phyloP scores from a whole-genome alignment of 2,113 vertebrate species.

The Silurus asotus region DNA sequence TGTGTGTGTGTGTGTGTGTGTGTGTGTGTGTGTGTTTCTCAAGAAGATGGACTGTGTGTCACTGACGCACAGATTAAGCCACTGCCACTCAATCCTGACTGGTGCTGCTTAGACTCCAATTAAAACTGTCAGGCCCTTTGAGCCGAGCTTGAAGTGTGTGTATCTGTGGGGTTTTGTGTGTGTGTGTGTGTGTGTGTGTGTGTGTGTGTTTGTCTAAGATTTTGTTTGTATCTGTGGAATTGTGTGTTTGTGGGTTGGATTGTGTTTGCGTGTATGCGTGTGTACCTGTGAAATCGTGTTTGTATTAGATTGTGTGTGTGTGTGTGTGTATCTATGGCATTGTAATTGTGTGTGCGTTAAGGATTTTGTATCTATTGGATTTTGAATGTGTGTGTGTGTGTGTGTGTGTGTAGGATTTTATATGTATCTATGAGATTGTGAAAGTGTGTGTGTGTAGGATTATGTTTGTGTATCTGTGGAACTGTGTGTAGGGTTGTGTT shows the following conservation, averaged over 20 bases:
- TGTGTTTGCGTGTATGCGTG: constrained; percentile 11
- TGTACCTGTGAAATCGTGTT: not conserved
- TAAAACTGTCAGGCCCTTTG: constrained; percentile 37
- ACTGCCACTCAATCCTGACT: constrained; percentile 32
- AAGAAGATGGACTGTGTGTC: constrained; percentile 19
- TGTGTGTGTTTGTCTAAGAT: constrained; percentile 3
- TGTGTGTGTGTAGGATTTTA: too few species aligned
- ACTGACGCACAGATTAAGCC: constrained; percentile 37
- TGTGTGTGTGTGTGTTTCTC: not conserved
- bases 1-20: too few species aligned
- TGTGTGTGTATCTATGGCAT: not conserved
- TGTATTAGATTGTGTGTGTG: not conserved
- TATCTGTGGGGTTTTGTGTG: constrained; percentile 3
- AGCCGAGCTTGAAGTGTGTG: not conserved
- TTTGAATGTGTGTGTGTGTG: too few species aligned
- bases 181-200: constrained; percentile 1
- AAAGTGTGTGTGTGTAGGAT: too few species aligned
- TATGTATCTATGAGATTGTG: too few species aligned
- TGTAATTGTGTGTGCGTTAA: too few species aligned
- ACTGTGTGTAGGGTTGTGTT: too few species aligned
- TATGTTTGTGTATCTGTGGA: too few species aligned
- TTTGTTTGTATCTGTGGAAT: too few species aligned
- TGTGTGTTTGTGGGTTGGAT: not conserved
- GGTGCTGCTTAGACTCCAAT: constrained; percentile 43
- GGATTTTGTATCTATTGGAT: too few species aligned